Conservation (phyloP, 2,797 vertebrate genomes). For the Gallinago solitaria region DNA sequence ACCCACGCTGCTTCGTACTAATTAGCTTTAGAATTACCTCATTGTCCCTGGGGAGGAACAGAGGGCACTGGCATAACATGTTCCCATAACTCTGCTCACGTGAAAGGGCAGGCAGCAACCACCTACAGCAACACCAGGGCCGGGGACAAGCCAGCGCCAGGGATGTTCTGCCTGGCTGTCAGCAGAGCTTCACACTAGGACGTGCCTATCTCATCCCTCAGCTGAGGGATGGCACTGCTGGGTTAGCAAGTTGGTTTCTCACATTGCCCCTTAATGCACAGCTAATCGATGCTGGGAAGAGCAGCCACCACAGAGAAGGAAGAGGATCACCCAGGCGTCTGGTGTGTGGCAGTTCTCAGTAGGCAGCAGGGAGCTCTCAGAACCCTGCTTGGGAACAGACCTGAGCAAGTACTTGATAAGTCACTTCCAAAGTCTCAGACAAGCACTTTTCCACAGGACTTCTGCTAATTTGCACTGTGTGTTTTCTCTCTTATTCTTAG, state of each 20-base stretch:
- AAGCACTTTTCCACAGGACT: neutral
- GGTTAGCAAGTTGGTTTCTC: neutral
- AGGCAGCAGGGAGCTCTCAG: neutral
- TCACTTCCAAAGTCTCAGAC: neutral
- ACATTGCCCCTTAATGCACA: neutral
- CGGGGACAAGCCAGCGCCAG: neutral
- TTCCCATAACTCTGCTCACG: neutral
- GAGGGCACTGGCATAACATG: neutral
- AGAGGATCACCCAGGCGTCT: neutral
- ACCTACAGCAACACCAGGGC: neutral
- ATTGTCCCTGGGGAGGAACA: neutral
- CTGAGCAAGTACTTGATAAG: neutral
- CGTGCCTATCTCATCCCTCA: neutral
- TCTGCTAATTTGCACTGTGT: neutral
- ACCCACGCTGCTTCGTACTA: neutral
- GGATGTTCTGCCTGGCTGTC: neutral
- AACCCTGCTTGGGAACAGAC: neutral
- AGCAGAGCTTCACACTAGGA: neutral
- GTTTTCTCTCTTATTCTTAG: neutral
- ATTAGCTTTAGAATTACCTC: neutral
- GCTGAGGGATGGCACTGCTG: neutral
- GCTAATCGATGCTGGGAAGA: neutral
- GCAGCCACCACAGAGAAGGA: neutral
- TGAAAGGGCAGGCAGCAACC: neutral
- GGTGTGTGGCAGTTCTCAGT: neutral